Conservation (phyloP, 2,113 vertebrate genomes). For the Semnornis frantzii region DNA sequence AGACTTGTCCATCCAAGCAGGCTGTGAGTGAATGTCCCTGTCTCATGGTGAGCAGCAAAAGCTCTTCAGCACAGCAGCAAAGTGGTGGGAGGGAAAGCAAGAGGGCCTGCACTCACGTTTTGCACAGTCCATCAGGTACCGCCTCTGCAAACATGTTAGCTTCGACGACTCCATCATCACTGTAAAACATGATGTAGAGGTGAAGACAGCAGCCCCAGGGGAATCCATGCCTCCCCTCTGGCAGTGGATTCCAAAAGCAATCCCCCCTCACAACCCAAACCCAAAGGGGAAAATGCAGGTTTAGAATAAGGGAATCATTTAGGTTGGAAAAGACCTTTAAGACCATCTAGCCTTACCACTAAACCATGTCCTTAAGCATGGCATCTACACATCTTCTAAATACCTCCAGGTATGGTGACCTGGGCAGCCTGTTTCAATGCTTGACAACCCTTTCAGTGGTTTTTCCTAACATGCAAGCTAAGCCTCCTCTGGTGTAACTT, state of each 20-base stretch:
- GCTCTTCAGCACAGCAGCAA: background rate
- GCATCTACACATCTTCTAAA: background rate
- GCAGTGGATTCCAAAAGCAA: background rate
- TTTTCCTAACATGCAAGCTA: background rate
- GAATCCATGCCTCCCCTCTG: background rate
- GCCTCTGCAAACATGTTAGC: conserved; percentile 81
- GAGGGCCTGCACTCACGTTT: conserved; percentile 74
- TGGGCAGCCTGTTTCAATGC: background rate
- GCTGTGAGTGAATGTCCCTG: fast-evolving
- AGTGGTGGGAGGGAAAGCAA: too few relatives aligned
- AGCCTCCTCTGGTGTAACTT: background rate
- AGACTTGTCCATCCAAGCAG: background rate
- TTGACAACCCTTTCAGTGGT: background rate
- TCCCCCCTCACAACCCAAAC: too few relatives aligned
- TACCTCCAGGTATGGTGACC: background rate
- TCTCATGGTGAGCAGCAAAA: background rate
- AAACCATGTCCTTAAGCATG: background rate
- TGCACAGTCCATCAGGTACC: conserved; percentile 75
- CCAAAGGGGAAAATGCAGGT: background rate
- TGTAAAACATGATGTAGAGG: conserved; percentile 53
- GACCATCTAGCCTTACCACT: background rate
- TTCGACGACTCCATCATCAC: conserved; percentile 89
- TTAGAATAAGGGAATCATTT: background rate
- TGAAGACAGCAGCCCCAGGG: background rate
- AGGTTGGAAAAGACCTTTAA: background rate